Conservation (phyloP, 2,888 invertebrate species). For the Rugalucina vietnamica region DNA sequence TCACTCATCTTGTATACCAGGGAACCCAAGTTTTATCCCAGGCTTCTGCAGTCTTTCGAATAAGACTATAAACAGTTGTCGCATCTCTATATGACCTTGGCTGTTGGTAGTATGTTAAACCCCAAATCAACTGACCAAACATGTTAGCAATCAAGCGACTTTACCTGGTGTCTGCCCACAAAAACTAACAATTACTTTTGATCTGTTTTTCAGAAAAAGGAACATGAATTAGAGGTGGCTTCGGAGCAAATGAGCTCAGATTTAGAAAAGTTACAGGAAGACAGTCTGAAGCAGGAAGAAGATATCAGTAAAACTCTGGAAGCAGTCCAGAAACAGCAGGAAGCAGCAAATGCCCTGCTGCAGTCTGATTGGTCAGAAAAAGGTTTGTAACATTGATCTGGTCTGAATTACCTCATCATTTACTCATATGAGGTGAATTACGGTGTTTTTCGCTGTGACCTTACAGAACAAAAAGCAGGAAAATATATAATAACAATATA, state of each 20-base stretch:
- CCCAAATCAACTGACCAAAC: too few species aligned
- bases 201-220: background rate
- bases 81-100: too few species aligned
- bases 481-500: too few species aligned
- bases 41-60: too few species aligned
- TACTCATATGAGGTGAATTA: background rate
- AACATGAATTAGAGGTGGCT: background rate
- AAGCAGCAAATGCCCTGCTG: background rate
- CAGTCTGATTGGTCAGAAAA: constrained; percentile 1
- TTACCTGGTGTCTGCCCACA: too few species aligned
- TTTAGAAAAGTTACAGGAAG: background rate
- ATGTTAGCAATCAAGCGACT: too few species aligned
- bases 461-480: too few species aligned
- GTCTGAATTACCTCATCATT: background rate
- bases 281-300: background rate
- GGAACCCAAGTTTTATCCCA: too few species aligned
- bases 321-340: background rate
- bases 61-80: too few species aligned
- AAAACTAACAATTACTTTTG: background rate
- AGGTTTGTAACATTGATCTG: background rate
- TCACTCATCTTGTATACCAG: too few species aligned
- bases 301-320: background rate
- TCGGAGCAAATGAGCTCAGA: background rate
- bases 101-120: too few species aligned
- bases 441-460: background rate